These are phyloP conservation scores for Micrasema longulum DNA, from an alignment of 1,140 invertebrate species.

Conservation along the genomic window DNA sequence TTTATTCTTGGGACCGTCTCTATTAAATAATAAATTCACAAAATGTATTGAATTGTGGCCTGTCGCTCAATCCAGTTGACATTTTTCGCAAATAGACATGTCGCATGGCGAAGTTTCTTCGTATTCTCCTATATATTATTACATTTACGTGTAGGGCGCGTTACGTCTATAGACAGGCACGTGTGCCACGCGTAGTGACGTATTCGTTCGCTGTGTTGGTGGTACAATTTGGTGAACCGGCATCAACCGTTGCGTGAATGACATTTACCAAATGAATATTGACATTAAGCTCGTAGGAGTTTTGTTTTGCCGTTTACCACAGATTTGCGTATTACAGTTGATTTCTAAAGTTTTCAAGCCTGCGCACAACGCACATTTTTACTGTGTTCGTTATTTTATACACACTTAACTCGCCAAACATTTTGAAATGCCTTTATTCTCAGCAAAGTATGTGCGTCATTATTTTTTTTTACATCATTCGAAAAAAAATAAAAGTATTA, in stretches of 20 bases:
- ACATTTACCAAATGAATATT: constrained; percentile 51
- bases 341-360: no score
- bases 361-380: no score
- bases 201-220: neutral
- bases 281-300: constrained; percentile 38
- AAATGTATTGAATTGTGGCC: constrained; percentile 17
- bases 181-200: neutral
- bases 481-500: no score
- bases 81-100: constrained; percentile 43
- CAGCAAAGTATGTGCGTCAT: no score
- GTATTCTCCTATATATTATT: no score
- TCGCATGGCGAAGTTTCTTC: constrained; percentile 16
- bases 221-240: constrained; percentile 21
- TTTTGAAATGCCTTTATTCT: no score
- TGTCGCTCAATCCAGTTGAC: constrained; percentile 38
- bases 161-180: no score
- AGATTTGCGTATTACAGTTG: constrained; percentile 12
- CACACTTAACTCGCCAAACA: no score
- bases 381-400: no score
- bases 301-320: constrained; percentile 39
- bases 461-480: no score
- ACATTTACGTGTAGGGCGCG: no score
- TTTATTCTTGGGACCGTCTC: no score
- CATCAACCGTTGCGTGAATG: constrained; percentile 36
- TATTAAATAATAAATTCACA: constrained; percentile 39